phyloP scores from a whole-genome alignment of 1,140 invertebrate species.

The Atta cephalotes region DNA sequence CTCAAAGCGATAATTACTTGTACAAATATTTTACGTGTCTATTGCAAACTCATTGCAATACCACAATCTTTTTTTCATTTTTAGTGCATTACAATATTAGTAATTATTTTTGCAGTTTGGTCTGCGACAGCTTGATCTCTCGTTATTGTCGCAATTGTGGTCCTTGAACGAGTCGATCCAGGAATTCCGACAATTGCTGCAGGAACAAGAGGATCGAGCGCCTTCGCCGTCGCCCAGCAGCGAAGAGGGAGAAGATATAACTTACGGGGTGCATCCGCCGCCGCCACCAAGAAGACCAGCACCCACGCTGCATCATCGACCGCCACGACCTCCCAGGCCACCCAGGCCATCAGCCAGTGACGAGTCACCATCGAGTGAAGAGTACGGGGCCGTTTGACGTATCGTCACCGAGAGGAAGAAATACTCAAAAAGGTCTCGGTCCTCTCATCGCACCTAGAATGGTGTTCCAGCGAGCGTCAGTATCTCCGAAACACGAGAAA shows the following conservation, averaged over 20 bases:
- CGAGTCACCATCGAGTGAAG: constrained; percentile 85
- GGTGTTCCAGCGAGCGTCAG: background rate
- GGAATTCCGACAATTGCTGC: constrained; percentile 92
- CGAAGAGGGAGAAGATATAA: constrained; percentile 87
- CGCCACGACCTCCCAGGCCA: constrained; percentile 80
- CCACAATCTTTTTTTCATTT: background rate
- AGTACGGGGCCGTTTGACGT: constrained; percentile 84
- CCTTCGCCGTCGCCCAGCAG: constrained; percentile 88
- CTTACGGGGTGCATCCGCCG: constrained; percentile 83
- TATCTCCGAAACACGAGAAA: background rate
- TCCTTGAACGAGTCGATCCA: constrained; percentile 95
- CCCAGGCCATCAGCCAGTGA: constrained; percentile 82
- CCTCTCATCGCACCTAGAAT: constrained; percentile 45
- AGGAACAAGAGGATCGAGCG: constrained; percentile 89
- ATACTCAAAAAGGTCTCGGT: constrained; percentile 8
- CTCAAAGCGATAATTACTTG: background rate
- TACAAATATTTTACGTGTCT: background rate
- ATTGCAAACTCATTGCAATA: background rate
- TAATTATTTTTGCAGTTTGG: constrained; percentile 88
- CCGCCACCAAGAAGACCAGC: constrained; percentile 79
- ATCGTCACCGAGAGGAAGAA: constrained; percentile 26
- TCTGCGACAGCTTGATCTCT: constrained; percentile 93
- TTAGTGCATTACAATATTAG: background rate
- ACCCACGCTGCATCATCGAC: constrained; percentile 81
- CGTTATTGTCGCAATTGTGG: constrained; percentile 94